Conservation (phyloP, 2,888 invertebrate species). For the Chrysina gloriosa region DNA sequence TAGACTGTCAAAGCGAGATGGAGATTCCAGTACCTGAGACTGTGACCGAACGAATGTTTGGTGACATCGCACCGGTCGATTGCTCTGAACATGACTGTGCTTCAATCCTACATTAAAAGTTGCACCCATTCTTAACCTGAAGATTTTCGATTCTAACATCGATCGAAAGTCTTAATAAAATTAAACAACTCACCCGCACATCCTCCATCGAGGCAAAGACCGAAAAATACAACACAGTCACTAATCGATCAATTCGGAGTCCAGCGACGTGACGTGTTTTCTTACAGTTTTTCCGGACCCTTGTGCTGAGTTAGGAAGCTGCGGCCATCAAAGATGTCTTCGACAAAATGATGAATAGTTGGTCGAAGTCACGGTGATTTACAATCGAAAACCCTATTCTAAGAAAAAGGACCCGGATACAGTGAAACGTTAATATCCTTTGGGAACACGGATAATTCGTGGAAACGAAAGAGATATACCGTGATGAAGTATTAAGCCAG, state of each 20-base stretch:
- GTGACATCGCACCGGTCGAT: no score
- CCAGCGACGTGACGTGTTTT: background rate
- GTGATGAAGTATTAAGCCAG: no score
- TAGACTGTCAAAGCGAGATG: no score
- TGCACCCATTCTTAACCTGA: no score
- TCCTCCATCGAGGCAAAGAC: background rate
- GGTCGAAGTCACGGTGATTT: conserved; percentile 20
- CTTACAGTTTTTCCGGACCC: background rate
- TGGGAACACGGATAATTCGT: no score
- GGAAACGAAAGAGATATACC: no score
- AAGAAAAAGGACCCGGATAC: background rate
- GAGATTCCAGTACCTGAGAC: no score
- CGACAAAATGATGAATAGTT: conserved; percentile 29
- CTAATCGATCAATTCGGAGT: conserved; percentile 19
- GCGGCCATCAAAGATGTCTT: conserved; percentile 11
- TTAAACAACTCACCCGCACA: background rate
- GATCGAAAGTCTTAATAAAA: background rate
- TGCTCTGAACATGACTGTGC: no score
- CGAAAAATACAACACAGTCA: conserved; percentile 6
- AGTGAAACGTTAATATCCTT: background rate
- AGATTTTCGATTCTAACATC: no score
- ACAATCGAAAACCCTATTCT: conserved; percentile 4
- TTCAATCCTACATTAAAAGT: no score
- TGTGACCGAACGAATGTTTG: no score
- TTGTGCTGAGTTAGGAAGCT: background rate